Percentiles rank a stretch among this genome's conserved stretches.
Evolutionary conservation across 2,797 vertebrate species (phyloP).

Genomic region (Parambassis ranga): DNA sequence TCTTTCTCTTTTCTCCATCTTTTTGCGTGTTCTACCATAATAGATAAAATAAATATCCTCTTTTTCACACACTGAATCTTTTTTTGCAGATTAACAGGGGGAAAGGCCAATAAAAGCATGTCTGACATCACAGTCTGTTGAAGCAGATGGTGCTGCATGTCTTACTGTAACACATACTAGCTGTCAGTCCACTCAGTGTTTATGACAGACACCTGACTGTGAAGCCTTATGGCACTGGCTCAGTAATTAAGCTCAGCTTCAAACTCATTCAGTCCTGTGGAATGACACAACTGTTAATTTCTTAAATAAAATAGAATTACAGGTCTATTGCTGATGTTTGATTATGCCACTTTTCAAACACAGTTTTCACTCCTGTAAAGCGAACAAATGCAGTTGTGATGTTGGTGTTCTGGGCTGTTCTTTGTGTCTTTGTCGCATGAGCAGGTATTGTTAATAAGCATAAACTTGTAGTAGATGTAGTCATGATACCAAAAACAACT

Average conservation of each 20-base stretch:
- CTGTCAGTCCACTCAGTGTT: conserved; percentile 40
- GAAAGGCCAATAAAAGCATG: background rate
- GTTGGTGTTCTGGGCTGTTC: too few relatives aligned
- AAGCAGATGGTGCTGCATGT: conserved; percentile 33
- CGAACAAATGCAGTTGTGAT: too few relatives aligned
- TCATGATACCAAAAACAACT: too few relatives aligned
- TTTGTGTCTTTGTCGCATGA: too few relatives aligned
- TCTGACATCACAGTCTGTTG: conserved; percentile 8
- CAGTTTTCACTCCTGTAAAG: too few relatives aligned
- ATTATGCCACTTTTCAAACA: too few relatives aligned
- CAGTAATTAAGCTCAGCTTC: conserved; percentile 44
- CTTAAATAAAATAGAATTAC: too few relatives aligned
- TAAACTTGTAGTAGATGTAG: too few relatives aligned
- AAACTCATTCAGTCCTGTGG: conserved; percentile 19
- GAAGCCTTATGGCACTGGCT: conserved; percentile 51
- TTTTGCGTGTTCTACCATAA: background rate
- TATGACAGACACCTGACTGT: conserved; percentile 61
- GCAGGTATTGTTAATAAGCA: too few relatives aligned
- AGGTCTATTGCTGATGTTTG: too few relatives aligned
- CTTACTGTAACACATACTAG: conserved; percentile 22
- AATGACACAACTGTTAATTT: conserved; percentile 24
- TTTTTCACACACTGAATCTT: background rate
- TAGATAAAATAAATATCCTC: background rate
- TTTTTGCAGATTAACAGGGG: conserved; percentile 7
- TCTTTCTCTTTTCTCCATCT: background rate